These are phyloP conservation scores for Acronicta aceris DNA, from an alignment of 2,888 invertebrate genomes.

Conservation along the genomic window DNA sequence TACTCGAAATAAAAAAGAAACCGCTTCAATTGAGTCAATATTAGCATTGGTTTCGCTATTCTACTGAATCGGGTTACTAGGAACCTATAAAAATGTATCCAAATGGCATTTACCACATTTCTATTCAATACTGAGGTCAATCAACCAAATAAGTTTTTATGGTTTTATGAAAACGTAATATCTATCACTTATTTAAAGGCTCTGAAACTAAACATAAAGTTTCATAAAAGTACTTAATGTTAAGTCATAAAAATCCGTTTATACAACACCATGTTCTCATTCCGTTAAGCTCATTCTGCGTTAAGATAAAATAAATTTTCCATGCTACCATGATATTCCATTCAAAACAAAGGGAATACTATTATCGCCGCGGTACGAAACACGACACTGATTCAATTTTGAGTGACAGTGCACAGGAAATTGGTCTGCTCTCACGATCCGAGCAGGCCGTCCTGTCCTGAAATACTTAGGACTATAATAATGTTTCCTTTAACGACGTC, in stretches of 20 bases:
- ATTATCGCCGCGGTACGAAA: not conserved
- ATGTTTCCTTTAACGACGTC: not conserved
- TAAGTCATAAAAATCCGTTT: too few species aligned
- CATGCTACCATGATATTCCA: not conserved
- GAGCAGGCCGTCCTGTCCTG: not conserved
- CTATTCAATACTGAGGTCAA: not conserved
- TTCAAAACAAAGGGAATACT: conserved; percentile 1
- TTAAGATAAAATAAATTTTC: not conserved
- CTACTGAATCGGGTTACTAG: not conserved
- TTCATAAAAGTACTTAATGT: too few species aligned
- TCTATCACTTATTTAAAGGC: too few species aligned
- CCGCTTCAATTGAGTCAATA: too few species aligned
- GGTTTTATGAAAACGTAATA: too few species aligned
- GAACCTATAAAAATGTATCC: too few species aligned
- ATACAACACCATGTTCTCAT: too few species aligned
- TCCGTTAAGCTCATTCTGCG: too few species aligned
- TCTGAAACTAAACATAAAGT: too few species aligned
- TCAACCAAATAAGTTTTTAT: too few species aligned
- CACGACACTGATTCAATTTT: conserved; percentile 22
- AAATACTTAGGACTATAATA: not conserved
- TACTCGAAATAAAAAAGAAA: too few species aligned
- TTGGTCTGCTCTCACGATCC: conserved; percentile 4
- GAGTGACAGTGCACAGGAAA: conserved; percentile 23
- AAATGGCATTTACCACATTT: too few species aligned
- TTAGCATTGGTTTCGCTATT: not conserved